Evolutionary conservation across 2,888 invertebrate species (phyloP), one percentile per base, ranked within the genome.

Genomic region (Ecdyonurus torrentis): DNA sequence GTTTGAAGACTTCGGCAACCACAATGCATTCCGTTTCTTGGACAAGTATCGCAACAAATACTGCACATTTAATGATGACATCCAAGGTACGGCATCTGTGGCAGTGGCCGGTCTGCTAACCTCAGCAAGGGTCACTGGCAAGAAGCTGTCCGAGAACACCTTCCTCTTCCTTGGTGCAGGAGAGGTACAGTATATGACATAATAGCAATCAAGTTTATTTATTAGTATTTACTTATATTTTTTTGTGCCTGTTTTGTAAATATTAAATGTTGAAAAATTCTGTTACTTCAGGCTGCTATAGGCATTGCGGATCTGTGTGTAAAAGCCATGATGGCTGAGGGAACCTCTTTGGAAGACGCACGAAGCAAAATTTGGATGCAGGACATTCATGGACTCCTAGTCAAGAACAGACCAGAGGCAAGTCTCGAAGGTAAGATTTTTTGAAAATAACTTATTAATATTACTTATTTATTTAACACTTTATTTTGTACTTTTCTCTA

Each of bases 371-470:
- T 82, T 64, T 81, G 75, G 75, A 72, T 82, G 75, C 74, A 79
- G 18, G 82, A 82, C 68, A 78, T 78, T 2, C 74, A 74, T 65
- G 82, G 81, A 20, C 73, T 82, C n/a, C 72, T 80, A 65, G 78
- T 79, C 10, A 78, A 77, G 72, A 69, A 91, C 76, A 80, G 95
- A 59, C 90, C 92, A 3, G 84, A 84, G 67, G 91, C 92, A 67
- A 76, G 52, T 15, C 20, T 10, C 23, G 63, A 65, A 25, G 63
- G 65, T 65, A 64, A 50, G 5, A n/a, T 52, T 3, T 25, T 25
- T 60, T 7, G 18, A 7, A 55, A 55, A 18, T 55, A 18, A 20
- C 15, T 37, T 37, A 10, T 37, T 10, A 37, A 10, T 37, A 37
- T 37, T 37, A 37, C 15, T 37, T 10, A 37, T 37, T 37, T 37